Percentiles rank a stretch among this genome's conserved stretches.
Evolutionary conservation across 2,888 invertebrate species (phyloP).

Genomic region (Lacanobia oleracea): DNA sequence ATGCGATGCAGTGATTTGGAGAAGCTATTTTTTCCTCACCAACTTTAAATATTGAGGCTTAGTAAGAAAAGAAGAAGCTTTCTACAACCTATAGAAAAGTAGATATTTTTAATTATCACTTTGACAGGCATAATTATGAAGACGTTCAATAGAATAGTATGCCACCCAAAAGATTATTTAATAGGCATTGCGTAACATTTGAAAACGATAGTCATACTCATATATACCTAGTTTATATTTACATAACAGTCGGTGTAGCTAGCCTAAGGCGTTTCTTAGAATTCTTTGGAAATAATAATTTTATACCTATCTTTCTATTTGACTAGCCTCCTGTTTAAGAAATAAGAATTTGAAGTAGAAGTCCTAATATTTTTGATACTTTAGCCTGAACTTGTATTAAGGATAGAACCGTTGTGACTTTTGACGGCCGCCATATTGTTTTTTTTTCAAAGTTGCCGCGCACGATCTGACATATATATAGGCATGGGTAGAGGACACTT

Average conservation of each 20-base stretch:
- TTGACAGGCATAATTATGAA: constrained; percentile 26
- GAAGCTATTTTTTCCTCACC: too few relatives aligned
- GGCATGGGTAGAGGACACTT: too few relatives aligned
- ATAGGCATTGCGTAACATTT: constrained; percentile 37
- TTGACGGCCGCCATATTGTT: too few relatives aligned
- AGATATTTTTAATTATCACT: constrained; percentile 16
- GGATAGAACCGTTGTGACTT: too few relatives aligned
- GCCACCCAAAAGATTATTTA: constrained; percentile 37
- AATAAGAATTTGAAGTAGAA: too few relatives aligned
- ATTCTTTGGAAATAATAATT: background rate
- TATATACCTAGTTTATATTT: constrained; percentile 33
- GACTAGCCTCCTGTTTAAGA: background rate
- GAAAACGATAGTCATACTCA: constrained; percentile 36
- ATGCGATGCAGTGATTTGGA: too few relatives aligned
- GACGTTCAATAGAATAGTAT: constrained; percentile 16
- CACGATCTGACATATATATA: too few relatives aligned
- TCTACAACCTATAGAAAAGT: background rate
- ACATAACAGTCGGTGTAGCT: constrained; percentile 34
- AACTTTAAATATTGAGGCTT: background rate
- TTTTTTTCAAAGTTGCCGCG: too few relatives aligned
- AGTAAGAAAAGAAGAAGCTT: background rate
- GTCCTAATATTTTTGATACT: too few relatives aligned
- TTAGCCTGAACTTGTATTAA: too few relatives aligned
- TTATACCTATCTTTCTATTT: background rate
- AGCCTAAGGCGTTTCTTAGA: constrained; percentile 21